A percentile compares a stretch with the other conserved stretches of the same genome.
These are phyloP conservation scores for Dicrostonyx torquatus DNA, from an alignment of 2,797 vertebrate species.

Conservation along the genomic window DNA sequence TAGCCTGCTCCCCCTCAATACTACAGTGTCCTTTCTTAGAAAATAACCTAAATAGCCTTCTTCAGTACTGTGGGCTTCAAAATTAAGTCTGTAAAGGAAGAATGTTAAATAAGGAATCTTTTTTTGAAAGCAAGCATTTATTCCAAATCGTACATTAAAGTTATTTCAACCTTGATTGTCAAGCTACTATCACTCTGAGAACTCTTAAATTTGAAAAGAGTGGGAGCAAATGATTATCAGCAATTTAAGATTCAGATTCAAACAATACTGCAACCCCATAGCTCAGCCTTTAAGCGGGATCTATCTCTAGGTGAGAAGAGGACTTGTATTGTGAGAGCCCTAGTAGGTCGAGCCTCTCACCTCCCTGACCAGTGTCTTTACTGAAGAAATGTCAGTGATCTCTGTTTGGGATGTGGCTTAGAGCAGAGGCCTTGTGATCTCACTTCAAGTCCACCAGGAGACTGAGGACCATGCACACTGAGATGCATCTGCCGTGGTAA, in stretches of 20 bases:
- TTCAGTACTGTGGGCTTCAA: background rate
- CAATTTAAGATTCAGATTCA: slow-evolving; percentile 13
- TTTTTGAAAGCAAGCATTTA: background rate
- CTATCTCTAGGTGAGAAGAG: background rate
- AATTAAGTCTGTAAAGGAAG: background rate
- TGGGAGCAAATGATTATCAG: background rate
- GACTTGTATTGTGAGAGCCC: background rate
- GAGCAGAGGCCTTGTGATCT: background rate
- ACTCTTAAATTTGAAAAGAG: slow-evolving; percentile 8
- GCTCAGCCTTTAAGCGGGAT: background rate
- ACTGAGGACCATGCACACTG: background rate
- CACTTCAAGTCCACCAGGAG: background rate
- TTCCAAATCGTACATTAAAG: slow-evolving; percentile 19
- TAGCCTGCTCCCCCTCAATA: no score
- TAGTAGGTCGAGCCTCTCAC: background rate
- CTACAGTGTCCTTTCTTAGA: slow-evolving; percentile 15
- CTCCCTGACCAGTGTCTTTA: background rate
- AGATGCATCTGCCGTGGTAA: background rate
- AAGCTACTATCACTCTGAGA: background rate
- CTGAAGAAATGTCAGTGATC: background rate
- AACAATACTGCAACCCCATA: background rate
- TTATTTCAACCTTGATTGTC: background rate
- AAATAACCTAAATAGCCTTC: background rate
- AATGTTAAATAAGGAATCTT: background rate
- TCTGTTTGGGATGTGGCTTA: background rate